Evolutionary conservation across 2,888 invertebrate species (phyloP).

Genomic region (Stenodera caucasica): DNA sequence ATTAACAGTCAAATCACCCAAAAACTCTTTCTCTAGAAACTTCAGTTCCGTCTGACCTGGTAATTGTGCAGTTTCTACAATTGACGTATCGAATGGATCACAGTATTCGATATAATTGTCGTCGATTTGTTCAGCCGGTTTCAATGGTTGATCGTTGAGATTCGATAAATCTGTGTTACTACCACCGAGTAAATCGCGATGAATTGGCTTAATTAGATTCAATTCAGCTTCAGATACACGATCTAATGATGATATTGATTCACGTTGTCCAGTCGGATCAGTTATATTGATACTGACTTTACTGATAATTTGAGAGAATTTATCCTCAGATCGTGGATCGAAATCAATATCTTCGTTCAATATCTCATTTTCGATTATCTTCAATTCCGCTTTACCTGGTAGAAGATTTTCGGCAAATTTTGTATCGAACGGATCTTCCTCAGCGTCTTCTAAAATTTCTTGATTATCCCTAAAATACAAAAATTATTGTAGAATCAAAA

Average conservation of each 20-base stretch:
- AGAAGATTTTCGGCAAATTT: slow-evolving; percentile 78
- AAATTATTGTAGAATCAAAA: background rate
- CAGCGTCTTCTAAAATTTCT: slow-evolving; percentile 55
- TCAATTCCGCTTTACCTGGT: slow-evolving; percentile 65
- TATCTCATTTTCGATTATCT: slow-evolving; percentile 63
- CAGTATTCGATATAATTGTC: slow-evolving; percentile 63
- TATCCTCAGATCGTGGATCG: slow-evolving; percentile 67
- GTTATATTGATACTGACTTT: slow-evolving; percentile 65
- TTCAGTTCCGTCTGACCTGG: slow-evolving; percentile 80
- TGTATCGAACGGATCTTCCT: slow-evolving; percentile 82
- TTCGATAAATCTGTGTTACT: slow-evolving; percentile 75
- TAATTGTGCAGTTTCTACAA: slow-evolving; percentile 69
- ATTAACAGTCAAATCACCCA: slow-evolving; percentile 59
- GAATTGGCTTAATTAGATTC: slow-evolving; percentile 54
- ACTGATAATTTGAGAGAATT: slow-evolving; percentile 37
- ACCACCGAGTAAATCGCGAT: slow-evolving; percentile 73
- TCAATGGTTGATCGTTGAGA: slow-evolving; percentile 68
- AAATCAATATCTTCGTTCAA: slow-evolving; percentile 59
- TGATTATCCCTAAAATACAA: background rate
- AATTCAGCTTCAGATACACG: slow-evolving; percentile 54
- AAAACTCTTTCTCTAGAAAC: slow-evolving; percentile 74
- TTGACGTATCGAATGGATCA: slow-evolving; percentile 87
- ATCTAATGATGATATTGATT: slow-evolving; percentile 57
- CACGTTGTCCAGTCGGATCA: slow-evolving; percentile 64
- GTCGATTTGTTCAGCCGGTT: slow-evolving; percentile 61